Evolutionary conservation across 2,113 vertebrate species (phyloP).

Genomic region (Elanoides forficatus): DNA sequence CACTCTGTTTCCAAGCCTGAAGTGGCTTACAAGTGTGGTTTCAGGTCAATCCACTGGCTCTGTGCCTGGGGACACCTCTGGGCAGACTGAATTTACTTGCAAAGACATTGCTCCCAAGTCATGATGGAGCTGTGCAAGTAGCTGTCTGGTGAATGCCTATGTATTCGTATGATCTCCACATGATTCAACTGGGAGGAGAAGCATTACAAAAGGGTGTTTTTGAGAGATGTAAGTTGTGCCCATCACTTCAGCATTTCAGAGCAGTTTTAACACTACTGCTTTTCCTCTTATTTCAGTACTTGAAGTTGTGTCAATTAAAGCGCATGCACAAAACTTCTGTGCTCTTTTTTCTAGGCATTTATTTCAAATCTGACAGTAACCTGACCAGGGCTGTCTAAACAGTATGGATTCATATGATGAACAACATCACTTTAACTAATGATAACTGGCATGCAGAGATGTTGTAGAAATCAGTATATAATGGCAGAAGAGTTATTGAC

Average conservation of each 20-base stretch:
- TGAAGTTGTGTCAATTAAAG: background rate
- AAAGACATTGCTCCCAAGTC: background rate
- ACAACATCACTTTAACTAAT: background rate
- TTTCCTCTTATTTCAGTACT: background rate
- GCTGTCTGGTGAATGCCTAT: too few relatives aligned
- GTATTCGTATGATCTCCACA: background rate
- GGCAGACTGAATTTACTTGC: background rate
- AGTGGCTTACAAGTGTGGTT: background rate
- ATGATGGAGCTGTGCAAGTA: too few relatives aligned
- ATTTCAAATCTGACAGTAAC: background rate
- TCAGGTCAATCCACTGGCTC: background rate
- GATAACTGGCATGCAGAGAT: background rate
- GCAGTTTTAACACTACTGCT: rapidly evolving
- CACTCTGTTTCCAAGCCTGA: background rate
- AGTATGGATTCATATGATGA: background rate
- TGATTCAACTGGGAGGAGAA: background rate
- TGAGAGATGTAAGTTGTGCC: rapidly evolving
- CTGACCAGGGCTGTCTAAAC: background rate
- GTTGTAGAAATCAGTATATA: background rate
- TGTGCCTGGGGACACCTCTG: background rate
- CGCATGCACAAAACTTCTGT: background rate
- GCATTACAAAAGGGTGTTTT: background rate
- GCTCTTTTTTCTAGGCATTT: background rate
- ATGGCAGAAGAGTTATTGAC: background rate
- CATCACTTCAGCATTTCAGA: background rate